Evolutionary conservation across 2,797 vertebrate species (phyloP), one percentile per base, ranked within the genome.

Genomic region (Syngnathus rostellatus): DNA sequence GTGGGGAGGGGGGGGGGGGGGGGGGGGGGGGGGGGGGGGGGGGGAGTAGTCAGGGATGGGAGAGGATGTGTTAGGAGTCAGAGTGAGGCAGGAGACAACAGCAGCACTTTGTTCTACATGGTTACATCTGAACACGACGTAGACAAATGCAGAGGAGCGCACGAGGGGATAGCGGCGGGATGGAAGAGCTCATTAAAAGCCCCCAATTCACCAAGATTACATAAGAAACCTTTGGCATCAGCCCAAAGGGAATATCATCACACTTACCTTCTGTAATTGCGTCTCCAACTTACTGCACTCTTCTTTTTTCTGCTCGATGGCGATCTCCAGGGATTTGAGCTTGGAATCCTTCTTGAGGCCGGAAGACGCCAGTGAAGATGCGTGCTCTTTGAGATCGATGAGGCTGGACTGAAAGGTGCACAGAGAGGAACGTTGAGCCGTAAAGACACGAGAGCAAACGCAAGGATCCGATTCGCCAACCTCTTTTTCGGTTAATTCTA

Each of bases 251-350:
- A 39, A 19, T 38, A 58, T 41, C 14, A 23, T 19, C 48, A 71
- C 67, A 83, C 91, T 74, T 92, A 99, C 96, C 95, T 99, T 99
- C 89, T 98, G 96, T 80, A 99, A 91, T 88, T 98, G 95, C 54
- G 95, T 96, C 92, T 99, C 96, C 91, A 99, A 92, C 90, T 99
- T 98, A 93, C 91, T 99, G 88, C 96, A 99, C 88, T 99, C 97
- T 86, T 99, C 97, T 87, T 97, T 98, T 91, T 99, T 99, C 90
- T 99, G 97, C 85, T 98, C 97, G 40, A 99, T 99, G 83, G 95
- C 96, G 72, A 99, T 97, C 92, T 99, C 97, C 86, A 99, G 90
- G 72, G 96, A 93, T 83, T 99, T 99, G 87, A 99, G 92, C 87
- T 98, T 98, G 79, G 97, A 98, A 83, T 99, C 97, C 84, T 94